Evolutionary conservation across 2,888 invertebrate species (phyloP), one percentile per base, ranked within the genome.

Genomic region (Diploptera punctata): DNA sequence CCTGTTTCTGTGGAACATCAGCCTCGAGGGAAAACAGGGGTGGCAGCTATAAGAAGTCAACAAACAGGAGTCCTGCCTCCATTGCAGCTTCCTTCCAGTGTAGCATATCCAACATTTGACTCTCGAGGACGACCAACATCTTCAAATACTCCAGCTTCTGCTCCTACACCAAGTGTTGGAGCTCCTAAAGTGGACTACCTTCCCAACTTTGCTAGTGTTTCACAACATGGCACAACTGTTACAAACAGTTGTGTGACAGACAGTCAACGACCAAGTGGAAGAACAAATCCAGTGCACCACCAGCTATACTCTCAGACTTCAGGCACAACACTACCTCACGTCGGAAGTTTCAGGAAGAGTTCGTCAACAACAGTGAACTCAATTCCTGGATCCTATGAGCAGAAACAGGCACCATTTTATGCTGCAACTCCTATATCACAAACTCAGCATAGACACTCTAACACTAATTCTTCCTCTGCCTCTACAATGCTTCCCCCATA

Each of bases 161-260:
- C 67, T 44, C 26, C 18, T 29, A 68, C 47, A 31, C 54, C 60
- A 54, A 71, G 69, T 68, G 71, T 75, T 29, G 76, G 76, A 29
- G 88, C 91, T 24, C 92, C 93, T 10, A 91, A 93, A 83, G 91
- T 93, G 13, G 92, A 94, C 81, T 93, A 94, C 79, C 87, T 89
- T 44, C 93, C 93, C 0, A 91, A 93, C 80, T 93, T 93, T 77
- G 85, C 84, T 77, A 85, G 84, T 77, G 85, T 86, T 60, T 86
- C 70, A 21, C 74, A 74, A 33, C 72, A 74, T 10, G 65, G 38
- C 24, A 33, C 62, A 16, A 33, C 52, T 19, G 47, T 57, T 21
- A 21, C 31, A 7, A 29, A 47, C n/a, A 62, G 7, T 9, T 71
- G 43, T 47, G 43, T 21, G 10, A 47, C 65, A 3, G 69, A 73